A percentile compares a stretch with the other conserved stretches of the same genome.
Conservation (phyloP, 2,888 invertebrate genomes). For the Gnatocerus cornutus region DNA sequence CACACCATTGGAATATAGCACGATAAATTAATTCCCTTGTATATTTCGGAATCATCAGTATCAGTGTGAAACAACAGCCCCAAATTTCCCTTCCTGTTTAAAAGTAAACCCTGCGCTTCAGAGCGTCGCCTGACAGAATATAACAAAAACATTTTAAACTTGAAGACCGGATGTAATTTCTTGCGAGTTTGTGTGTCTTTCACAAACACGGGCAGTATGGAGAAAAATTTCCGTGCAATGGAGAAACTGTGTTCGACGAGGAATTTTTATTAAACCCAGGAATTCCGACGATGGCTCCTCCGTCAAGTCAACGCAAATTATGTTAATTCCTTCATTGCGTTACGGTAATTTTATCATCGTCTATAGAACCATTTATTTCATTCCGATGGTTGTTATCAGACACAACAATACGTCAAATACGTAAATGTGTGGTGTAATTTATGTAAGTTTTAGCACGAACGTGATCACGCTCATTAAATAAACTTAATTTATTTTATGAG, state of each 20-base stretch:
- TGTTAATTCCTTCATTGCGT: not conserved
- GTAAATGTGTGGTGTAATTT: constrained; percentile 1
- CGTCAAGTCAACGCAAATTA: not conserved
- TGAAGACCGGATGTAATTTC: not conserved
- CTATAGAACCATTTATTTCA: constrained; percentile 6
- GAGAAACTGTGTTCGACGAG: not conserved
- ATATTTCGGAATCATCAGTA: not conserved
- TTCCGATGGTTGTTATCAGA: constrained; percentile 5
- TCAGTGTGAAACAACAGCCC: not conserved
- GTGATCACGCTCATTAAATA: not conserved
- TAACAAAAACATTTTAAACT: constrained; percentile 11
- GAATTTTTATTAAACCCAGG: constrained; percentile 9
- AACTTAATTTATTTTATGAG: no score
- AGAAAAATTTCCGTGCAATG: constrained; percentile 3
- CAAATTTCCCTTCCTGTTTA: not conserved
- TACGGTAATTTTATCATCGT: constrained; percentile 1
- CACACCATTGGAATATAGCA: not conserved
- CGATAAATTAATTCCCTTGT: not conserved
- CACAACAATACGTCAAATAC: constrained; percentile 13
- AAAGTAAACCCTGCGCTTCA: not conserved
- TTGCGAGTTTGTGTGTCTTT: constrained; percentile 12
- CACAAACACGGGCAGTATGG: constrained; percentile 7
- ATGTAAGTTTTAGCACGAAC: not conserved
- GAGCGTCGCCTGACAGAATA: constrained; percentile 1
- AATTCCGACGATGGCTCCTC: not conserved